These are phyloP conservation scores for Sebastes hopkinsi DNA, from an alignment of 2,797 vertebrate species.

Conservation along the genomic window DNA sequence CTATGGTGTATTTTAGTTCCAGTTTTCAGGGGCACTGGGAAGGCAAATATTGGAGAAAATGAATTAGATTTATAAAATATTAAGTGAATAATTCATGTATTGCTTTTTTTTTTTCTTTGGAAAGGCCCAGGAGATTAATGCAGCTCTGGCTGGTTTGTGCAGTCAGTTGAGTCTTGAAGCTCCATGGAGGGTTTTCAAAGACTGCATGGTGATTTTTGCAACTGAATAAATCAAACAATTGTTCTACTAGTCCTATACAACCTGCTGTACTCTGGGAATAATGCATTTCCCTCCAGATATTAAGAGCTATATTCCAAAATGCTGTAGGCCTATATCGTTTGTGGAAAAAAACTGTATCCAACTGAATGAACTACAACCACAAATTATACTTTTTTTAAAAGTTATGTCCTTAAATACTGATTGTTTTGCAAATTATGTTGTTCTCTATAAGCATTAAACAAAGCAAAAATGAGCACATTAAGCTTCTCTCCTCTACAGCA, in stretches of 20 bases:
- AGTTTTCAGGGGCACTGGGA: conserved; percentile 83
- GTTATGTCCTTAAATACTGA: neutral
- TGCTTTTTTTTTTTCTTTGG: neutral
- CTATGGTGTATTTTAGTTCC: conserved; percentile 74
- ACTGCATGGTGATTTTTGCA: neutral
- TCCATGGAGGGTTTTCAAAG: conserved; percentile 10
- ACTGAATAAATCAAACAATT: neutral
- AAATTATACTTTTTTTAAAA: neutral
- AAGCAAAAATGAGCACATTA: neutral
- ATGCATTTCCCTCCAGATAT: neutral
- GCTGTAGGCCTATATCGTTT: neutral
- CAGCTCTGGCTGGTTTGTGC: conserved; percentile 1
- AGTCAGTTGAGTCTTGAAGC: conserved; percentile 3
- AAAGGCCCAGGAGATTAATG: conserved; percentile 1
- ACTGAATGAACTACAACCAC: neutral
- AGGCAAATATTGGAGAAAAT: conserved; percentile 36
- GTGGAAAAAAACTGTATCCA: neutral
- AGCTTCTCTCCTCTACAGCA: conserved; percentile 35
- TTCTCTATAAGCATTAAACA: conserved; percentile 3
- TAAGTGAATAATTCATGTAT: conserved; percentile 13
- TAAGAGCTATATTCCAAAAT: neutral
- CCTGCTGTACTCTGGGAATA: neutral
- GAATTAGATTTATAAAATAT: conserved; percentile 10
- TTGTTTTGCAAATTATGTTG: neutral
- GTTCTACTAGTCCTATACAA: neutral